These are phyloP conservation scores for Rosalia funebris DNA, from an alignment of 2,888 invertebrate genomes.

Conservation along the genomic window DNA sequence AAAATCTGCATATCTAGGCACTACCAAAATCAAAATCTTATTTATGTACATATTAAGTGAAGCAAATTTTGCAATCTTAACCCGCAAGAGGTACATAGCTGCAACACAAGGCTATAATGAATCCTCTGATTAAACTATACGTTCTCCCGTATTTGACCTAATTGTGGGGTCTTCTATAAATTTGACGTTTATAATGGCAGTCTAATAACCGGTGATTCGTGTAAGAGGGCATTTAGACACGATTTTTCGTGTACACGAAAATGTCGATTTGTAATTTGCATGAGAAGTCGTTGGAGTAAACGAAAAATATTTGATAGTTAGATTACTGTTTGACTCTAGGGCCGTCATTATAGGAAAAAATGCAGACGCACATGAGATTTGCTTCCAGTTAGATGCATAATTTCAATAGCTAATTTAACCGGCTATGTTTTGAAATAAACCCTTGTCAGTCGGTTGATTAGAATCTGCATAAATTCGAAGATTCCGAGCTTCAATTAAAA, in stretches of 20 bases:
- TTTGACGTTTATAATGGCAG: slow-evolving; percentile 31
- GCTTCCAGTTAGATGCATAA: slow-evolving; percentile 7
- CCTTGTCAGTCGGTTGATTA: slow-evolving; percentile 19
- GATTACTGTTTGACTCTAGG: slow-evolving; percentile 28
- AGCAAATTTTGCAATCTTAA: slow-evolving; percentile 27
- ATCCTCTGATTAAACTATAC: slow-evolving; percentile 14
- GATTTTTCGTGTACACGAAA: slow-evolving; percentile 27
- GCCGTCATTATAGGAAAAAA: slow-evolving; percentile 23
- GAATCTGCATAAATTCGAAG: slow-evolving; percentile 26
- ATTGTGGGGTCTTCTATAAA: slow-evolving; percentile 30
- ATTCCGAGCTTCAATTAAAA: slow-evolving; percentile 14
- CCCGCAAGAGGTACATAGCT: slow-evolving; percentile 17
- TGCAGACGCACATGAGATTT: slow-evolving; percentile 23
- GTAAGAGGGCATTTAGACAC: slow-evolving; percentile 20
- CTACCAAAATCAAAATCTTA: slow-evolving; percentile 12
- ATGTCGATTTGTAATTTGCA: slow-evolving; percentile 25
- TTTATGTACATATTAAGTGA: slow-evolving; percentile 30
- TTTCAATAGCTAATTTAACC: slow-evolving; percentile 17
- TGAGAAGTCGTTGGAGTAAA: slow-evolving; percentile 23
- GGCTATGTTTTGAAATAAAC: slow-evolving; percentile 1
- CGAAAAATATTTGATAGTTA: slow-evolving; percentile 27
- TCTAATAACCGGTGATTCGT: slow-evolving; percentile 21
- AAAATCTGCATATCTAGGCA: slow-evolving; percentile 17
- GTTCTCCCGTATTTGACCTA: slow-evolving; percentile 12
- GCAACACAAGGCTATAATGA: slow-evolving; percentile 1